Base-by-base conservation (phyloP, 2,113 vertebrate genomes). In the Ceratotherium simum region DNA sequence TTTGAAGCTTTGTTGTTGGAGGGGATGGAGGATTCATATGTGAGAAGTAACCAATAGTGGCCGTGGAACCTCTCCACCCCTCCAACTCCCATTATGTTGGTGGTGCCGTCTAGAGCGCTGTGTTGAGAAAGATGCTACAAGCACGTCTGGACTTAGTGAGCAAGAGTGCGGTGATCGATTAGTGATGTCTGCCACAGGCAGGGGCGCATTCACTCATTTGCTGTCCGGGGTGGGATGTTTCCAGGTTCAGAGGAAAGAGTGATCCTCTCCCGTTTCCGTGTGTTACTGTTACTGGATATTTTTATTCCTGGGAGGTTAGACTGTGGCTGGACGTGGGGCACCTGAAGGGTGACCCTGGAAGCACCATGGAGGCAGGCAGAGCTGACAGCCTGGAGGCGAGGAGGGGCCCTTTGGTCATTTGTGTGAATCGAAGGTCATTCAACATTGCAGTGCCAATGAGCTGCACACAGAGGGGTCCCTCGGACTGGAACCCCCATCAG, bases 131-230 rank as follows among this genome's bases (percentile, higher is more conserved):
- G 31, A 69, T 6, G 3, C n/a, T 60, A 29, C 25, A 17, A 10
- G 65, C 48, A 10, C 3, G 33, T 39, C 87, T 21, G 42, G 56
- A 11, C n/a, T 64, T 25, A 29, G 4, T 2, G 69, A 70, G 51
- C 14, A 2, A 33, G 76, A 36, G 46, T 65, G 67, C 76, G 0
- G 8, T 0, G 7, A 72, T 76, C 0, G 48, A 86, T 83, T 70
- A 70, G 81, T 91, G 76, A 91, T 92, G 96, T 58, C 95, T 96
- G 96, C 42, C 48, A 48, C 0, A 10, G 84, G 16, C 75, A 70
- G 42, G 65, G 73, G 3, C 6, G 0, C 1, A 0, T 8, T 48
- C 48, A 4, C 14, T 51, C 27, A 3, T 16, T 7, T 7, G 17
- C 56, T 73, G 1, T 17, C 8, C n/a, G 3, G 31, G 39, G 13